Evolutionary conservation across 1,140 invertebrate genomes (phyloP), one percentile per base, ranked within the genome.

Genomic region (Rhopalosiphum maidis): DNA sequence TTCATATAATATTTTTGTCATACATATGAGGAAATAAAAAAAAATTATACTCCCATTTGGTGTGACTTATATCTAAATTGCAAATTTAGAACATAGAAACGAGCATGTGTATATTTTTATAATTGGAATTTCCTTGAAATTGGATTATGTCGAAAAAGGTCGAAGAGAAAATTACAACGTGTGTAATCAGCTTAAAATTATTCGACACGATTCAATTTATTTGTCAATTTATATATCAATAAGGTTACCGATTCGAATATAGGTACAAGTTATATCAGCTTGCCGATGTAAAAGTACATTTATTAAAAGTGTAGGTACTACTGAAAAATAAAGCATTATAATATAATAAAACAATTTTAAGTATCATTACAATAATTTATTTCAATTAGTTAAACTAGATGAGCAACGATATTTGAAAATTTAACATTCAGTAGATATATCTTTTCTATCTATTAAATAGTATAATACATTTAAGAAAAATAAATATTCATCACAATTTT

Each of bases 161-260:
- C 55, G 37, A 68, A 60, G 89, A 90, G 37, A 41, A 90, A 68
- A 90, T 90, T 90, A 90, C 88, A 60, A 60, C 54, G 37, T 68
- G 41, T 90, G 89, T 90, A 90, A 90, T 90, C 89, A 90, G 35
- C 54, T 90, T 68, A 90, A 15, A 37, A 41, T 90, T 90, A 68
- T 90, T 90, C 54, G 89, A 90, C 37, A n/a, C 41, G 41, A 90
- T 90, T 90, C 89, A 68, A 90, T 90, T 90, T 89, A 55, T 89
- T 89, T 89, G 48, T 55, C 87, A 89, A 89, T 89, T 90, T 90
- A 90, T 90, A 18, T 90, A 90, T 90, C 37, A 68, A 90, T 90
- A 90, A 68, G 25, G 41, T 46, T 90, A 90, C 89, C 43, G 11
- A 90, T 90, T 90, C 89, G n/a, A 41, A 68, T 55, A 90, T 68